These are phyloP conservation scores for Campoletis raptor DNA, from an alignment of 2,888 invertebrate genomes.

Conservation along the genomic window DNA sequence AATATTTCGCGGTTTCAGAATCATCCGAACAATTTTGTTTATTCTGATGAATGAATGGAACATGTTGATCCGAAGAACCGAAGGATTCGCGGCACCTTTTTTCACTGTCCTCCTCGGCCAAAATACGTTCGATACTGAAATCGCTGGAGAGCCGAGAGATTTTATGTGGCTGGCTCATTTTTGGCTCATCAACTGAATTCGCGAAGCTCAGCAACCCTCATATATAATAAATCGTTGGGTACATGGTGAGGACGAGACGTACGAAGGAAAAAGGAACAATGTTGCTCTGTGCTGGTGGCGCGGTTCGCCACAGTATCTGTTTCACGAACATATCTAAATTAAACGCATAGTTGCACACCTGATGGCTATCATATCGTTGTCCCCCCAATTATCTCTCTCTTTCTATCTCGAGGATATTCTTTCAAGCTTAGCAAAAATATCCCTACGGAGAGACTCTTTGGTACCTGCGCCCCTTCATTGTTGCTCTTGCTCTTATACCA, in stretches of 20 bases:
- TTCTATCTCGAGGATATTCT: slow-evolving; percentile 61
- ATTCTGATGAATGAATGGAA: not conserved
- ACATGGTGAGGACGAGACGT: not conserved
- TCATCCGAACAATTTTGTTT: not conserved
- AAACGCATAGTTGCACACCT: slow-evolving; percentile 83
- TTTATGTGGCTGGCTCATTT: slow-evolving; percentile 77
- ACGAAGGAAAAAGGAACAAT: slow-evolving; percentile 38
- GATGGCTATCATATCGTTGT: slow-evolving; percentile 81
- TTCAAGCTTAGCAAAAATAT: slow-evolving; percentile 40
- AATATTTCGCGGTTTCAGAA: not conserved
- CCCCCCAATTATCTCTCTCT: slow-evolving; percentile 42
- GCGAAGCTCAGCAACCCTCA: slow-evolving; percentile 64
- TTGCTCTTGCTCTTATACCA: slow-evolving; percentile 82
- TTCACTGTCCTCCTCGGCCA: slow-evolving; percentile 71
- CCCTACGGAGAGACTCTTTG: slow-evolving; percentile 16
- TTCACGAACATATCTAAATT: slow-evolving; percentile 80
- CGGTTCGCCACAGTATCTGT: slow-evolving; percentile 74
- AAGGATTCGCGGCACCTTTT: slow-evolving; percentile 30
- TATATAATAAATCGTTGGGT: slow-evolving; percentile 70
- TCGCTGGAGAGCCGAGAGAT: slow-evolving; percentile 74
- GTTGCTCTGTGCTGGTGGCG: slow-evolving; percentile 41
- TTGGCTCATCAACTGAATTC: slow-evolving; percentile 73
- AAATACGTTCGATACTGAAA: slow-evolving; percentile 80
- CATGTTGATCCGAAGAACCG: not conserved
- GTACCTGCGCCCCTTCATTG: slow-evolving; percentile 76